Conservation (phyloP, 2,888 invertebrate genomes). For the Eudemis profundana region DNA sequence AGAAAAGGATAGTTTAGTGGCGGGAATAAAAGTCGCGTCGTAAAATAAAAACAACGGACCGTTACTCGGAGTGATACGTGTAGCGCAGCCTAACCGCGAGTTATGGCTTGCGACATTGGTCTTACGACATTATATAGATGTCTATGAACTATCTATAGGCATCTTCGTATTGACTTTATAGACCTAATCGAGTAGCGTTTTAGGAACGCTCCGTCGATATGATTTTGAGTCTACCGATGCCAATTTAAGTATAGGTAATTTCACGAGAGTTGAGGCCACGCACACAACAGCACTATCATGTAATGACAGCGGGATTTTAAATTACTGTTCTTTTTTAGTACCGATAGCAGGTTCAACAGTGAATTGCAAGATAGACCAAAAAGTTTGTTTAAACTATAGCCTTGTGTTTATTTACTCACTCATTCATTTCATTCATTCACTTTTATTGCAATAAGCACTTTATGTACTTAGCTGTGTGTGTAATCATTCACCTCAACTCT, state of each 20-base stretch:
- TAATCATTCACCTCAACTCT: too few relatives aligned
- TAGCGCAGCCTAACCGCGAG: constrained; percentile 7
- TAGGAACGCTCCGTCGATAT: neutral
- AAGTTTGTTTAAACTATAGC: too few relatives aligned
- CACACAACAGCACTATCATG: too few relatives aligned
- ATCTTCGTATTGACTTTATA: neutral
- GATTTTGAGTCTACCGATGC: neutral
- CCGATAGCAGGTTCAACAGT: too few relatives aligned
- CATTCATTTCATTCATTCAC: too few relatives aligned
- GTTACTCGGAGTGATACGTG: constrained; percentile 16
- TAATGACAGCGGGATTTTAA: too few relatives aligned
- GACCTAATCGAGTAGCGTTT: neutral
- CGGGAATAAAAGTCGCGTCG: constrained; percentile 25
- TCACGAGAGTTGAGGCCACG: too few relatives aligned
- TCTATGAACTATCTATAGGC: neutral
- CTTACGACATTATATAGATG: neutral
- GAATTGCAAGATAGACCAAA: too few relatives aligned
- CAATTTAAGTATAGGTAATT: neutral
- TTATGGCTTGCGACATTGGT: constrained; percentile 7
- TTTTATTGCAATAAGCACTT: too few relatives aligned
- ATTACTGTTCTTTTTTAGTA: too few relatives aligned
- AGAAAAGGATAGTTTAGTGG: constrained; percentile 23
- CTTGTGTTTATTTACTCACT: too few relatives aligned
- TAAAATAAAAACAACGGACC: constrained; percentile 26
- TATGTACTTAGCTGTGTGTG: too few relatives aligned